These are phyloP conservation scores for Tiliacea aurago DNA, from an alignment of 2,888 invertebrate genomes.

Conservation along the genomic window DNA sequence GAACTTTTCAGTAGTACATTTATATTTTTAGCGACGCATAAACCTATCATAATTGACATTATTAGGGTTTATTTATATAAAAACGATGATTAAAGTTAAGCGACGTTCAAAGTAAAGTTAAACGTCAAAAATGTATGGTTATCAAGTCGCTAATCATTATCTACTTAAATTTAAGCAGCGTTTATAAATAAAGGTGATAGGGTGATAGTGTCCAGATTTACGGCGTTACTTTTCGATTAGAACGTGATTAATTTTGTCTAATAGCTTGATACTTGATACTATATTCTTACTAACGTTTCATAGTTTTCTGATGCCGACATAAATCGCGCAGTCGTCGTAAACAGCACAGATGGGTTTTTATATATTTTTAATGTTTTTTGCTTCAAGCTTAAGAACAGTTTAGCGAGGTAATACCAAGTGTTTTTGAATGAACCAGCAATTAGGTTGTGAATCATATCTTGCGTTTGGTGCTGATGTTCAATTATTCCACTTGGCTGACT, in stretches of 20 bases:
- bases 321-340: not conserved
- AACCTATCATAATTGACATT: too few relatives aligned
- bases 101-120: too few relatives aligned
- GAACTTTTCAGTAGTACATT: not conserved
- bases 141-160: too few relatives aligned
- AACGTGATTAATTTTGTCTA: slow-evolving; percentile 2
- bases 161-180: too few relatives aligned
- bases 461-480: slow-evolving; percentile 48
- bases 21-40: too few relatives aligned
- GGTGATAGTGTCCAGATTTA: not conserved
- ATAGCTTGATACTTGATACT: not conserved
- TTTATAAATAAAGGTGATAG: too few relatives aligned
- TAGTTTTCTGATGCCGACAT: not conserved
- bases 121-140: too few relatives aligned
- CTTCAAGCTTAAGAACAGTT: slow-evolving; percentile 35
- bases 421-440: slow-evolving; percentile 48
- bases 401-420: slow-evolving; percentile 21
- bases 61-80: too few relatives aligned
- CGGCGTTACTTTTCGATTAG: not conserved
- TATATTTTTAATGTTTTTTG: slow-evolving; percentile 23
- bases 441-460: slow-evolving; percentile 53
- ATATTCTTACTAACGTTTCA: not conserved
- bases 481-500: slow-evolving; percentile 69
- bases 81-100: too few relatives aligned
- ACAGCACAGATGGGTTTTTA: not conserved